Evolutionary conservation across 2,797 vertebrate genomes (phyloP).

Genomic region (Pteropus rufus): DNA sequence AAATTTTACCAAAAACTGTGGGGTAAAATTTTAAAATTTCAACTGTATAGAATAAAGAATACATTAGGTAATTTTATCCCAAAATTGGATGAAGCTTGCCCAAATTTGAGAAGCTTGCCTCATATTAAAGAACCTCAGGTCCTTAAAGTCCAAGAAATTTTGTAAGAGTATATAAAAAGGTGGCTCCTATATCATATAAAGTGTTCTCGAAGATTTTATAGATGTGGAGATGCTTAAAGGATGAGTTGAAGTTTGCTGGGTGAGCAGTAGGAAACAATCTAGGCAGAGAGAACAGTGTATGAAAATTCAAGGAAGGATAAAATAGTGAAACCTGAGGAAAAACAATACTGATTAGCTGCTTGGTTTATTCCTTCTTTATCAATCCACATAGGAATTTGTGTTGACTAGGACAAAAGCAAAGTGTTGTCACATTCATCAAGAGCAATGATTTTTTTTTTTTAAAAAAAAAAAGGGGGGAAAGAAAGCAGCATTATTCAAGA

Average conservation of each 20-base stretch:
- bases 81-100: not conserved
- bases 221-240: not conserved
- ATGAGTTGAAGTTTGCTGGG: not conserved
- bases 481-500: not conserved
- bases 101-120: not conserved
- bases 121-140: not conserved
- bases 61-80: not conserved
- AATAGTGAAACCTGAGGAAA: not conserved
- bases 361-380: not conserved
- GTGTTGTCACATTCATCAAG: not conserved
- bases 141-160: not conserved
- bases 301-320: not conserved
- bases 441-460: not conserved
- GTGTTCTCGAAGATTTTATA: not conserved
- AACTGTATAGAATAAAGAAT: not conserved
- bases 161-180: not conserved
- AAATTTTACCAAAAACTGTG: not conserved
- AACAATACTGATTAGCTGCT: not conserved
- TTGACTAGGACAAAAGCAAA: not conserved
- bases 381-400: not conserved
- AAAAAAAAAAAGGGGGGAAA: no score
- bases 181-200: not conserved
- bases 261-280: not conserved
- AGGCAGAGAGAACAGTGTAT: not conserved
- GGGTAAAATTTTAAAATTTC: not conserved